Base-by-base conservation (phyloP, 1,140 invertebrate genomes). In the Bombus difficillimus region DNA sequence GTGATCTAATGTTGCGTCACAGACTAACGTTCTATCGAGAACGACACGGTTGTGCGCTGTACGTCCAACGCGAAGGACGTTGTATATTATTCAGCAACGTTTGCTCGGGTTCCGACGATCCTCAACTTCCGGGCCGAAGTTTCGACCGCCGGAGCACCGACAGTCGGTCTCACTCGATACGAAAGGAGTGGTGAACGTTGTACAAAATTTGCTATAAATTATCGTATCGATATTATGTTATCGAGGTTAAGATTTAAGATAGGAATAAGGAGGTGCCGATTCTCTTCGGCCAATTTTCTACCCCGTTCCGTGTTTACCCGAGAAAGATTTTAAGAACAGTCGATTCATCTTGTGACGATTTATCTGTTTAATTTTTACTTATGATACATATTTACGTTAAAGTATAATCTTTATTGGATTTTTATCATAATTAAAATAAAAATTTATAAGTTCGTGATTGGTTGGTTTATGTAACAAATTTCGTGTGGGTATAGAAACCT, bases 141-240 rank as follows among this genome's bases (percentile, higher is more conserved):
- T 81, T 82, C 62, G 32, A 86, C 47, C 53, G 66, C 6, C 47
- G 71, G 25, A 18, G 41, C n/a, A 3, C 28, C 73, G 34, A 25
- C n/a, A 32, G n/a, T 25, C 72, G 34, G 43, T 32, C 15, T n/a
- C 41, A 47, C 74, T 78, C 82, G 64, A 71, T 59, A 68, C 41
- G 64, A 76, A 41, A 43, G 18, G 32, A 47, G 41, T 62, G 64
- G 32, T 66, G 77, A 78, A 68, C 72, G 71, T 83, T 72, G 74
- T 89, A 90, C 47, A 79, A 90, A 85, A 81, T 89, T 89, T 41
- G 59, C 47, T 79, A 83, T 43, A 81, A 83, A 72, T 89, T 83
- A 81, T 59, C 78, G 64, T 66, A 86, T 82, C 69, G 53, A 72
- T 79, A 66, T 80, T 53, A 69, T 6, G 37, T 53, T 6, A 39